Percentiles rank a stretch among this genome's conserved stretches.
These are phyloP conservation scores for Tetragonisca angustula DNA, from an alignment of 2,888 invertebrate species.

Conservation along the genomic window DNA sequence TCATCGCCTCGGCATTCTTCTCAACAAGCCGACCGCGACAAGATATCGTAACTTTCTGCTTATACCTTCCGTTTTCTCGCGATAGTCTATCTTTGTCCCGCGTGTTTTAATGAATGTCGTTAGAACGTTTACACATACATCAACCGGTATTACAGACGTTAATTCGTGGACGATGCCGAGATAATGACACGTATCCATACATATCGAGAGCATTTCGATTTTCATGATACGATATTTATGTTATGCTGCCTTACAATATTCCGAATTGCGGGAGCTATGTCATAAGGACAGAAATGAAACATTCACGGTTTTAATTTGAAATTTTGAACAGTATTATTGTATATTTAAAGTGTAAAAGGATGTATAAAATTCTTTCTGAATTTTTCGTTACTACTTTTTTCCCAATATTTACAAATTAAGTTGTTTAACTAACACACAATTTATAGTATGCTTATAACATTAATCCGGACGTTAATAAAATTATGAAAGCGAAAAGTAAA, in stretches of 20 bases:
- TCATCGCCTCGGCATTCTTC: background rate
- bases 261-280: background rate
- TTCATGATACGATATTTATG: constrained; percentile 2
- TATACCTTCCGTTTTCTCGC: background rate
- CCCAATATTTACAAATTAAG: background rate
- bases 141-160: background rate
- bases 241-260: background rate
- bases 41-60: constrained; percentile 14
- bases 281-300: background rate
- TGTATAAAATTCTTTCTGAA: background rate
- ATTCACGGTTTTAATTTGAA: background rate
- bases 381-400: background rate
- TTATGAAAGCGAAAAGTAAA: too few relatives aligned
- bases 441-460: too few relatives aligned
- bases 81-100: background rate
- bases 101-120: background rate
- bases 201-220: background rate
- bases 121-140: background rate
- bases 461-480: too few relatives aligned
- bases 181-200: background rate
- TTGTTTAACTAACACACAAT: background rate
- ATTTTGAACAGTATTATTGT: background rate
- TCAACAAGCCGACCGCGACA: background rate
- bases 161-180: background rate
- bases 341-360: background rate